Base-by-base conservation (phyloP, 2,113 vertebrate species). In the Tragelaphus scriptus region DNA sequence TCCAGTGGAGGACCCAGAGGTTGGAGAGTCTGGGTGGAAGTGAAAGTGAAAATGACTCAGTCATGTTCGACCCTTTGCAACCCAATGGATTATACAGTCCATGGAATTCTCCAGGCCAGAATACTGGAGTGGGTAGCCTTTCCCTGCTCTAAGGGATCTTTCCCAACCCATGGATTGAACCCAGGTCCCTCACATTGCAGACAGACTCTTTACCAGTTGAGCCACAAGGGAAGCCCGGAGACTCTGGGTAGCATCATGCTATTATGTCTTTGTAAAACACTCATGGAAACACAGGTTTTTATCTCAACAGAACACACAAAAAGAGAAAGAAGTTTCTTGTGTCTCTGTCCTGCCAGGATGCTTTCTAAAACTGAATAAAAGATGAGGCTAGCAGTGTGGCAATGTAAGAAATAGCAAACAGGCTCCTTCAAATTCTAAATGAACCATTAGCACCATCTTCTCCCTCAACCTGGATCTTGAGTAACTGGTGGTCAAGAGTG, bases 391-490 rank as follows among this genome's bases (percentile, higher is more conserved):
- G 9, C 65, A 84, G 30, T 12, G 9, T 5, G 47, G 80, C 19
- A 23, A 63, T 36, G 40, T 30, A 55, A 40, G 26, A 19, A 19
- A 32, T 4, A 7, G 23, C 58, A 26, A 55, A 51, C 2, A 17
- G 1, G 19, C 14, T 44, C 19, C 59, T 77, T 88, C 68, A 36
- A 11, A 40, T 88, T 71, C 49, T 56, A 65, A 92, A 65, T 75
- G 82, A 40, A 32, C 47, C 32, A 1, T 14, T 71, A 44, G 61
- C 40, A 5, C 71, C 0, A 44, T 81, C 1, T 87, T 89, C 97
- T 97, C 88, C 32, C 79, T 86, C 88, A 8, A 3, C 19, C 51
- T 30, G 75, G 85, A 87, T 55, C 61, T 88, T 84, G 92, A 97
- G 63, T 32, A 77, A 93, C 59, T 75, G 2, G 21, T 80, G 84